Evolutionary conservation across 2,797 vertebrate species (phyloP).

Genomic region (Periparus ater): DNA sequence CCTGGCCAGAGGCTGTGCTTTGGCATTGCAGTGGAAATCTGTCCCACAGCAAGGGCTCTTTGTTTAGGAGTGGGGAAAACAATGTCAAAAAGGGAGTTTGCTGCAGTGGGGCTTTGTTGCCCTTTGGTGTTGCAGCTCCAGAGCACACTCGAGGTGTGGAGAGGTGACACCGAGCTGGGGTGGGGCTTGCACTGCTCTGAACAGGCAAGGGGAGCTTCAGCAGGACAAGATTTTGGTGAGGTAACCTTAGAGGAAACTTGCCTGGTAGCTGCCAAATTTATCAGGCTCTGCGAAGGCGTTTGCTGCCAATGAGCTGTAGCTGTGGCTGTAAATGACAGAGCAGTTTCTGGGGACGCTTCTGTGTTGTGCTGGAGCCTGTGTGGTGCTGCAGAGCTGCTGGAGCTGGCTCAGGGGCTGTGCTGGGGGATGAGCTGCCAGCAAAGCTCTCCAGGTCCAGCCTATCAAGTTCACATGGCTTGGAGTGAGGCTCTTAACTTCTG

Average conservation of each 20-base stretch:
- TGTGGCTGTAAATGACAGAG: not conserved
- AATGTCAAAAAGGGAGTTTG: accelerated
- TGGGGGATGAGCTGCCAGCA: not conserved
- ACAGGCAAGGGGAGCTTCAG: not conserved
- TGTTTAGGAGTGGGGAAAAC: not conserved
- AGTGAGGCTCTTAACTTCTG: not conserved
- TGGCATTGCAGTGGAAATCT: not conserved
- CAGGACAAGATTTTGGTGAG: not conserved
- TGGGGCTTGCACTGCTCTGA: not conserved
- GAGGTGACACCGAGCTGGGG: not conserved
- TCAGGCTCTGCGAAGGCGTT: not conserved
- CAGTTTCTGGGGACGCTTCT: not conserved
- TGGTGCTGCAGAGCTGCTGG: not conserved
- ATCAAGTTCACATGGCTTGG: not conserved
- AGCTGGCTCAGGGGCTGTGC: not conserved
- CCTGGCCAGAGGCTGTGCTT: not conserved
- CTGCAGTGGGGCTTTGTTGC: not conserved
- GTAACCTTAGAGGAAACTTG: not conserved
- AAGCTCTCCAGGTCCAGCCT: not conserved
- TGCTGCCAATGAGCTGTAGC: not conserved
- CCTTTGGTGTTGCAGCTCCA: not conserved
- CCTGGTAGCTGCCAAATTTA: not conserved
- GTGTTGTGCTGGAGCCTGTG: not conserved
- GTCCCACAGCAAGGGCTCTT: not conserved
- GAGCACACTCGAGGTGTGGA: accelerated